Percentiles rank a stretch among this genome's conserved stretches.
Conservation (phyloP, 2,888 invertebrate genomes). For the Drosophila meridiana region DNA sequence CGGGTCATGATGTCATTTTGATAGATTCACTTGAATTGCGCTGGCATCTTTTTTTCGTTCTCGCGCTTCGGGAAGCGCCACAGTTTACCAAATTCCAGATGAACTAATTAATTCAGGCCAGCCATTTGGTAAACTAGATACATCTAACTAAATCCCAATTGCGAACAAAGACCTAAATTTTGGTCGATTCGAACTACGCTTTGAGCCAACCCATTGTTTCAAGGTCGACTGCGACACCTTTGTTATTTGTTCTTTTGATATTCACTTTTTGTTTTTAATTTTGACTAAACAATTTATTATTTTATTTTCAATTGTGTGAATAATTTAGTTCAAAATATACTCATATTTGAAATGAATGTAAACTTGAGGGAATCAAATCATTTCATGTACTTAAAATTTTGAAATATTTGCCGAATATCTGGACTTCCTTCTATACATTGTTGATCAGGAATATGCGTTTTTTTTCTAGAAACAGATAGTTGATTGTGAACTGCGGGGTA, state of each 20-base stretch:
- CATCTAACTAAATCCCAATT: background rate
- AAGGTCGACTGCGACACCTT: background rate
- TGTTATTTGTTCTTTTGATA: background rate
- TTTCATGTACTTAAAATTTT: no score
- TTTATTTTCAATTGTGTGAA: background rate
- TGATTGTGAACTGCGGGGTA: no score
- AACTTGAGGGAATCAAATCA: no score
- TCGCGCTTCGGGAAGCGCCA: conserved; percentile 13
- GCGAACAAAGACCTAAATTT: background rate
- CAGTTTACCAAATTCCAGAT: conserved; percentile 33
- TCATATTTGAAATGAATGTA: background rate
- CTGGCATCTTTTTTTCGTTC: conserved; percentile 19
- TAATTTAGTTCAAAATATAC: background rate
- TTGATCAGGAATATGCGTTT: no score
- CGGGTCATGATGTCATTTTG: conserved; percentile 78
- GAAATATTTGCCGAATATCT: no score
- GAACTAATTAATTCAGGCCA: conserved; percentile 10
- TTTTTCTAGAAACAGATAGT: no score
- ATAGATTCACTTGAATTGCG: conserved; percentile 71
- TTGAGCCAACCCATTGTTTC: background rate
- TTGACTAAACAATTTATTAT: background rate
- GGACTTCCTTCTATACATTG: no score
- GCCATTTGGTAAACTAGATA: background rate
- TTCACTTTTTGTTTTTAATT: background rate
- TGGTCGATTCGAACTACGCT: background rate